Evolutionary conservation across 2,113 vertebrate genomes (phyloP).

Genomic region (Grantiella picta): DNA sequence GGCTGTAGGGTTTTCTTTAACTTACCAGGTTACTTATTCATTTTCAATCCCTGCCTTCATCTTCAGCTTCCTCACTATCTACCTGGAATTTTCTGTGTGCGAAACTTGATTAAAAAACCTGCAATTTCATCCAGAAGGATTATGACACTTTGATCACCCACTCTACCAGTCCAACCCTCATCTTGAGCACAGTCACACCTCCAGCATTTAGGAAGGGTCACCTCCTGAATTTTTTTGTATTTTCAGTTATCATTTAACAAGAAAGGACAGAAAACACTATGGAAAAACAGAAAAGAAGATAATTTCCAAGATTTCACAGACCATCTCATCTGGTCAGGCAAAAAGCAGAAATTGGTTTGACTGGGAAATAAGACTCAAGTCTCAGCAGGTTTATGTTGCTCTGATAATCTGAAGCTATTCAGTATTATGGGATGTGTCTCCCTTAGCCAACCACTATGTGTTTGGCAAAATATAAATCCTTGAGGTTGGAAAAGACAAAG

Average conservation of each 20-base stretch:
- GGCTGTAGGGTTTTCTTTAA: not conserved
- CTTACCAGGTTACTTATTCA: not conserved
- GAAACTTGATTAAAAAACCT: not conserved
- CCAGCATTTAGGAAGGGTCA: not conserved
- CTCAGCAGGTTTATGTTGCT: not conserved
- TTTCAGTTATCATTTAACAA: not conserved
- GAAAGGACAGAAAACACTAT: not conserved
- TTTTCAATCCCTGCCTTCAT: not conserved
- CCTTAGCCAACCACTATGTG: accelerated
- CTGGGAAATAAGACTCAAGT: not conserved
- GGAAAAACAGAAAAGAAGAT: not conserved
- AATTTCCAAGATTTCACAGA: not conserved
- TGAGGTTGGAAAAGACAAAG: not conserved
- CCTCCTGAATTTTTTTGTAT: not conserved
- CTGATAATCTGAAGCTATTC: not conserved
- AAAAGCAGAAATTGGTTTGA: not conserved
- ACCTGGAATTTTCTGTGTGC: not conserved
- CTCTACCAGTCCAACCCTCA: not conserved
- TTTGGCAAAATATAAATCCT: not conserved
- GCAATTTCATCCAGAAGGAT: not conserved
- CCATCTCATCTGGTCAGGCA: not conserved
- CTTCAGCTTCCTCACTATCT: not conserved
- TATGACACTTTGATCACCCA: not conserved
- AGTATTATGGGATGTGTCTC: not conserved
- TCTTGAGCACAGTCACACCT: not conserved